phyloP scores from a whole-genome alignment of 2,797 vertebrate species.

The Periophthalmus magnuspinnatus region DNA sequence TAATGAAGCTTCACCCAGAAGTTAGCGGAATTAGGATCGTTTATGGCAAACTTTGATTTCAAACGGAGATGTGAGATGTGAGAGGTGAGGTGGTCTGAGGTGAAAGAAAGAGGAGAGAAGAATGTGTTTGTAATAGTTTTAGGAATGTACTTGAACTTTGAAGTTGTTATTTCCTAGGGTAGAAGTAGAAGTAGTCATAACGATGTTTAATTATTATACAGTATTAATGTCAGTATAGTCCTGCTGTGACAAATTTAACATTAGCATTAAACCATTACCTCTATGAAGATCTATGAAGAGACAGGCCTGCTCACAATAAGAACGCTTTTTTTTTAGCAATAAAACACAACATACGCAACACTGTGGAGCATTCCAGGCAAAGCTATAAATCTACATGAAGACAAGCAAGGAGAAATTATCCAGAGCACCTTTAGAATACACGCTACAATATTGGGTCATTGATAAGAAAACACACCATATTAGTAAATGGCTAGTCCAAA shows the following conservation, averaged over 20 bases:
- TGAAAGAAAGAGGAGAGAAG: neutral
- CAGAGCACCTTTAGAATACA: too few species aligned
- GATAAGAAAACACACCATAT: neutral
- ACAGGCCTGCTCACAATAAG: too few species aligned
- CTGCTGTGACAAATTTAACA: neutral
- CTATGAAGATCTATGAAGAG: too few species aligned
- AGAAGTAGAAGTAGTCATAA: too few species aligned
- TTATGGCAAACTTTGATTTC: constrained; percentile 5
- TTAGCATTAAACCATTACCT: too few species aligned
- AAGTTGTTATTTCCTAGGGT: too few species aligned
- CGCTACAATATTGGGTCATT: too few species aligned
- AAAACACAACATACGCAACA: neutral
- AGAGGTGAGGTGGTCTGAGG: constrained; percentile 4
- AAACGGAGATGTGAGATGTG: constrained; percentile 4
- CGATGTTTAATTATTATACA: neutral
- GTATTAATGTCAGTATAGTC: neutral
- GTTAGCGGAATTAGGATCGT: constrained; percentile 6
- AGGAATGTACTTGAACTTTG: neutral
- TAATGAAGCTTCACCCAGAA: constrained; percentile 34
- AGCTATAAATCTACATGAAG: neutral
- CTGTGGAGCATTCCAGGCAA: neutral
- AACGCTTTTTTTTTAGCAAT: neutral
- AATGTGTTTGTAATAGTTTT: neutral
- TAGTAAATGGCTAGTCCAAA: neutral
- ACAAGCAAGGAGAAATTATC: neutral